Percentiles rank a stretch among this genome's conserved stretches.
These are phyloP conservation scores for Rhineura floridana DNA, from an alignment of 2,113 vertebrate species.

Conservation along the genomic window DNA sequence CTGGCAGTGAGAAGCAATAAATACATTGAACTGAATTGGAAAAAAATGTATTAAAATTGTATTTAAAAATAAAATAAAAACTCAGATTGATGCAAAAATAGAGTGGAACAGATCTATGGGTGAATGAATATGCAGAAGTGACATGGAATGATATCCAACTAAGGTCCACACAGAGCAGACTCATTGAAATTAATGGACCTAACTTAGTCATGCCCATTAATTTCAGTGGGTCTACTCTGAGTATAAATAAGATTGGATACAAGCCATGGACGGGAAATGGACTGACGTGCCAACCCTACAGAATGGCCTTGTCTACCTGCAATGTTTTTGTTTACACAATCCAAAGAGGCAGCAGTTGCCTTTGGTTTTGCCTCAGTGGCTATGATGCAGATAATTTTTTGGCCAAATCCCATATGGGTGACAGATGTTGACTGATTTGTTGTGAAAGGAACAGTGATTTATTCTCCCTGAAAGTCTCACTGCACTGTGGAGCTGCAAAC, in stretches of 20 bases:
- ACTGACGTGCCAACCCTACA: not conserved
- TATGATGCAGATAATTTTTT: not conserved
- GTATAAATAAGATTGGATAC: no score
- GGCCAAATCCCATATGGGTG: not conserved
- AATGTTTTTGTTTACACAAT: not conserved
- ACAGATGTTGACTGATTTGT: slow-evolving; percentile 8
- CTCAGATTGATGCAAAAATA: no score
- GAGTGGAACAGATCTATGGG: not conserved
- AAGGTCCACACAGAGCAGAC: no score
- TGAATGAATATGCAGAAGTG: not conserved
- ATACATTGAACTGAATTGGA: no score
- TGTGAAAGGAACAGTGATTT: not conserved
- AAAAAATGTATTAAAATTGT: no score
- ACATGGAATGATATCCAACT: no score
- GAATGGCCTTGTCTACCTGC: not conserved
- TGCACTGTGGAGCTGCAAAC: not conserved
- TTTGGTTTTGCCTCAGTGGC: not conserved
- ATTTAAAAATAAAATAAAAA: no score
- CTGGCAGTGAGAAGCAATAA: no score
- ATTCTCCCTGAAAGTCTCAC: not conserved
- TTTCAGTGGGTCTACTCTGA: no score
- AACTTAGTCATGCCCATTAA: no score
- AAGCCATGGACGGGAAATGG: not conserved
- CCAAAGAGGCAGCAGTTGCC: not conserved
- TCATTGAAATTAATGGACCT: no score